These are phyloP conservation scores for Gorsachius goisagi DNA, from an alignment of 2,113 vertebrate species.

Conservation along the genomic window DNA sequence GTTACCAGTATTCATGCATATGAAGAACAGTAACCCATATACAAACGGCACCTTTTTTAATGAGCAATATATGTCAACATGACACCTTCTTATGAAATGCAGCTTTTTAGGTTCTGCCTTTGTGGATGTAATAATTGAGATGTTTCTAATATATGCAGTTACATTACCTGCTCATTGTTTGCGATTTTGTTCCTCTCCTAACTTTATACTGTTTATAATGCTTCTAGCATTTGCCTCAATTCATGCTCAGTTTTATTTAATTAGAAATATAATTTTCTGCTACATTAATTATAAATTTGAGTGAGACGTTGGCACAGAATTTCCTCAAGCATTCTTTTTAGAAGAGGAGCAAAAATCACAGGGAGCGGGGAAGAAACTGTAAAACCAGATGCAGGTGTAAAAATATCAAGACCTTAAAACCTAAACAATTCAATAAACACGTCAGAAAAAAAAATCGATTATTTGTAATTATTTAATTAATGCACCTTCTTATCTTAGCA, in stretches of 20 bases:
- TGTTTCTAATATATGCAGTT: constrained; percentile 69
- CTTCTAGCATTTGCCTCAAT: constrained; percentile 27
- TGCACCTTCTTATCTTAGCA: background rate
- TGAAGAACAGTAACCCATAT: constrained; percentile 63
- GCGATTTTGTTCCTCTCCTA: constrained; percentile 23
- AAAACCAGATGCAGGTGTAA: background rate
- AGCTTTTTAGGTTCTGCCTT: constrained; percentile 64
- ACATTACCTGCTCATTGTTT: constrained; percentile 57
- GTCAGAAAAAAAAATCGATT: background rate
- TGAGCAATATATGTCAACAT: constrained; percentile 71
- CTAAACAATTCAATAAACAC: background rate
- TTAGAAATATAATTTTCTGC: constrained; percentile 66
- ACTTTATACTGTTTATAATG: constrained; percentile 42
- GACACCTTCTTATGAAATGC: constrained; percentile 70
- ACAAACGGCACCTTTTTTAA: constrained; percentile 68
- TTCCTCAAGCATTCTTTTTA: constrained; percentile 17
- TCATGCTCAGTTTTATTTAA: constrained; percentile 58
- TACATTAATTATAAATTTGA: constrained; percentile 63
- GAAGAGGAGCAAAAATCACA: background rate
- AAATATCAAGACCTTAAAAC: background rate
- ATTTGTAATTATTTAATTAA: background rate
- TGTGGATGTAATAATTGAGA: constrained; percentile 72
- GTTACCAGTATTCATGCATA: constrained; percentile 65
- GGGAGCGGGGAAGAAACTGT: background rate
- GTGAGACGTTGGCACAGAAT: background rate